Conservation (phyloP, 2,888 invertebrate species). For the Eristalis tenax region DNA sequence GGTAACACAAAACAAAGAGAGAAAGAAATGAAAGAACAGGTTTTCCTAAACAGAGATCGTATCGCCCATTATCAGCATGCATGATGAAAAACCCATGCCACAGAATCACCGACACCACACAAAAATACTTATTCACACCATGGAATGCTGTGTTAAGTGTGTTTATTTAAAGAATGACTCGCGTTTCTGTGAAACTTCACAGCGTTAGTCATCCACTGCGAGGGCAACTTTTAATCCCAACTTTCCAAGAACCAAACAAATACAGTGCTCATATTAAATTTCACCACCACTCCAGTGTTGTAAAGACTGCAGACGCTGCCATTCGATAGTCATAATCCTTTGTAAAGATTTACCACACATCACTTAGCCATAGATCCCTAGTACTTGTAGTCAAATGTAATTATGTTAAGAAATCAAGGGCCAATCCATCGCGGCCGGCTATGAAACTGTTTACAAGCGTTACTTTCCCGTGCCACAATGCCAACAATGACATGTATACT, state of each 20-base stretch:
- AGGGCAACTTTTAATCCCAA: neutral
- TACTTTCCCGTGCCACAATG: neutral
- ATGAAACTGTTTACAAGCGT: constrained; percentile 12
- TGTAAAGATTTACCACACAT: constrained; percentile 9
- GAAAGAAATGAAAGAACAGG: constrained; percentile 54
- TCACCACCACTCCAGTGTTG: constrained; percentile 2
- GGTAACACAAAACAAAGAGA: neutral
- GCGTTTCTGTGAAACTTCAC: constrained; percentile 34
- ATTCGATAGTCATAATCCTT: constrained; percentile 11
- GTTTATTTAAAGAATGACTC: constrained; percentile 3
- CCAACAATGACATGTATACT: constrained; percentile 49
- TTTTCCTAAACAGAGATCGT: constrained; percentile 46
- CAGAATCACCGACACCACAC: neutral
- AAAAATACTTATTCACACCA: constrained; percentile 18
- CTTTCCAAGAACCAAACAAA: neutral
- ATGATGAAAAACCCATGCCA: constrained; percentile 17
- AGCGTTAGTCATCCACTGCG: constrained; percentile 44
- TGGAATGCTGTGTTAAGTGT: constrained; percentile 28
- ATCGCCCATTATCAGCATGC: constrained; percentile 33
- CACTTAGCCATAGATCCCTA: constrained; percentile 21
- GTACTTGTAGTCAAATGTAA: constrained; percentile 13
- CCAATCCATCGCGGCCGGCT: constrained; percentile 38
- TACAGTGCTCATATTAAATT: neutral
- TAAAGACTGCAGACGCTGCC: constrained; percentile 40
- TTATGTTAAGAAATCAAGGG: constrained; percentile 40